These are phyloP conservation scores for Coleophora flavipennella DNA, from an alignment of 2,888 invertebrate genomes.

Conservation along the genomic window DNA sequence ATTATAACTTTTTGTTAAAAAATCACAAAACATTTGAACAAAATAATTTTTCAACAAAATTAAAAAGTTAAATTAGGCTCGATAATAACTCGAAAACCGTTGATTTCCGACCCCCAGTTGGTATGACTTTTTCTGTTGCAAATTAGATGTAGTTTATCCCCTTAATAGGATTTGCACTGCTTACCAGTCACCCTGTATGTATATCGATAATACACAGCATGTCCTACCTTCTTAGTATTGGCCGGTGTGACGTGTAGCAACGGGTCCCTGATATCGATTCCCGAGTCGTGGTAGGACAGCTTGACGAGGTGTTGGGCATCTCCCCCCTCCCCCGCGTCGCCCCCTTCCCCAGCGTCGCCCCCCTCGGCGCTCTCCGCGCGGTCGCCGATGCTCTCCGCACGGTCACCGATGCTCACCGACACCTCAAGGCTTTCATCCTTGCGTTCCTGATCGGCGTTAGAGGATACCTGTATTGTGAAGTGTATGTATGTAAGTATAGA, in stretches of 20 bases:
- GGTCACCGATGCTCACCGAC: constrained; percentile 27
- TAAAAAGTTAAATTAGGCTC: too few relatives aligned
- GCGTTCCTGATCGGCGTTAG: constrained; percentile 41
- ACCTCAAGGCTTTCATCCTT: constrained; percentile 51
- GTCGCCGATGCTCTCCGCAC: constrained; percentile 44
- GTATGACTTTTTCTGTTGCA: too few relatives aligned
- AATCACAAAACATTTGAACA: too few relatives aligned
- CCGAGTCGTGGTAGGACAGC: constrained; percentile 90
- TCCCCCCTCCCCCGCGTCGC: constrained; percentile 56
- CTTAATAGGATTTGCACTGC: too few relatives aligned
- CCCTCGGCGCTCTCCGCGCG: constrained; percentile 38
- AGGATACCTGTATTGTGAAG: constrained; percentile 40
- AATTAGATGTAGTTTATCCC: too few relatives aligned
- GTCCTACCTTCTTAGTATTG: constrained; percentile 76
- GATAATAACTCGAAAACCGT: too few relatives aligned
- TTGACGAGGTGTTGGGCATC: constrained; percentile 77
- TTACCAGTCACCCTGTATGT: too few relatives aligned
- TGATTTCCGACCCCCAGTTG: too few relatives aligned
- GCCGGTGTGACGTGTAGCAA: constrained; percentile 77
- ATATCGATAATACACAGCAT: too few relatives aligned
- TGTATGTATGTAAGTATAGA: too few relatives aligned
- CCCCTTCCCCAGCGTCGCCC: constrained; percentile 38
- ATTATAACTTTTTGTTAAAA: too few relatives aligned
- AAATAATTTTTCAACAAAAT: too few relatives aligned
- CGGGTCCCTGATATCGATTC: constrained; percentile 89